Conservation (phyloP, 2,113 vertebrate genomes). For the Megaceryle maxima region DNA sequence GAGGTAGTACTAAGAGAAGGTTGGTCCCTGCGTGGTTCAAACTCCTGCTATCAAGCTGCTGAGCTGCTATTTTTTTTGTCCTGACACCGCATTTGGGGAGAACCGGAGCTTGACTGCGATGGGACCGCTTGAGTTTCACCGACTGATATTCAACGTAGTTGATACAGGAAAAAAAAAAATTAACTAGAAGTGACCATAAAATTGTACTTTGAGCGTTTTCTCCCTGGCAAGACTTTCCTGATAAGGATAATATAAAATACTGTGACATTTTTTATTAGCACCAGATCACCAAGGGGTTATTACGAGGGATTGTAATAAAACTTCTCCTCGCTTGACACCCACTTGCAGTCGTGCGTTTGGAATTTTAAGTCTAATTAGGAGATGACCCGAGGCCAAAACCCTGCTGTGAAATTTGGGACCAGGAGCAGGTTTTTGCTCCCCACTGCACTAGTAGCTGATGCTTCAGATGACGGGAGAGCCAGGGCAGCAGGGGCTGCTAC, state of each 20-base stretch:
- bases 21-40: background rate
- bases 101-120: fast-evolving
- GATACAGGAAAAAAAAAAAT: background rate
- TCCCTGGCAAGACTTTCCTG: background rate
- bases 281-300: fast-evolving
- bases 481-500: background rate
- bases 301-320: background rate
- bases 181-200: background rate
- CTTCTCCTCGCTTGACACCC: background rate
- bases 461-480: background rate
- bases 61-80: background rate
- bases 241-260: background rate
- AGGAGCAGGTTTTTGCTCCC: background rate
- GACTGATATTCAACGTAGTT: fast-evolving
- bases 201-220: background rate
- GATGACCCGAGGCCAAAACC: background rate
- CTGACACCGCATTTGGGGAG: fast-evolving
- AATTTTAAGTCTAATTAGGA: background rate
- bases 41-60: background rate
- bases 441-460: background rate
- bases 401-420: background rate
- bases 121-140: background rate
- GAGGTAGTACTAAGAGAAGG: background rate
- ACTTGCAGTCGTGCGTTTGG: background rate
- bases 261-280: background rate